A percentile compares a stretch with the other conserved stretches of the same genome.
Conservation (phyloP, 2,797 vertebrate species). For the Tragopan temminckii region DNA sequence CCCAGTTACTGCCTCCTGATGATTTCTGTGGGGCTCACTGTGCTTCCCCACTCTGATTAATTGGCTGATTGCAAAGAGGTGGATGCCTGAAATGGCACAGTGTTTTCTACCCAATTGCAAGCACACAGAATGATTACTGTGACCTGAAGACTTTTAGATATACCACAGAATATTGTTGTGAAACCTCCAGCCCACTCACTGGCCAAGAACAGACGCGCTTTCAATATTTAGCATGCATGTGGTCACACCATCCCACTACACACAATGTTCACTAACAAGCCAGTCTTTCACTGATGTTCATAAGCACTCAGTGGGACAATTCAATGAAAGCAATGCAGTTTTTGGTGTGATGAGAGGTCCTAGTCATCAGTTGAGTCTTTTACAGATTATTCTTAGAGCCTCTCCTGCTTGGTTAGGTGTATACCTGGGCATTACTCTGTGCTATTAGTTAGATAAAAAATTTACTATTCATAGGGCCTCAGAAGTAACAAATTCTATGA, state of each 20-base stretch:
- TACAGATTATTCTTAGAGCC: not conserved
- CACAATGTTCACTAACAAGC: not conserved
- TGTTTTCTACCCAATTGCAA: not conserved
- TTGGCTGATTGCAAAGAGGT: not conserved
- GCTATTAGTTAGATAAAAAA: not conserved
- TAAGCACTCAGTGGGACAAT: not conserved
- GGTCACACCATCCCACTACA: not conserved
- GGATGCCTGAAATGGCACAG: not conserved
- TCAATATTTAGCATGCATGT: rapidly evolving
- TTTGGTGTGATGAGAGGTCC: not conserved
- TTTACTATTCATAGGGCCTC: not conserved
- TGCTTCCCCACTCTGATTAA: not conserved
- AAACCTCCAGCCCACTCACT: not conserved
- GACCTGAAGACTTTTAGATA: not conserved
- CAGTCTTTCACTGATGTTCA: not conserved
- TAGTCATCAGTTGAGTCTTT: not conserved
- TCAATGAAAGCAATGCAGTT: not conserved
- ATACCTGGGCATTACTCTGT: not conserved
- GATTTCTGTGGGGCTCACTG: not conserved
- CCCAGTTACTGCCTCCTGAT: not conserved
- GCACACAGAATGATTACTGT: not conserved
- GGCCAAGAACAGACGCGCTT: not conserved
- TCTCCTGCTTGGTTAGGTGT: not conserved
- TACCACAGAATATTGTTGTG: not conserved
- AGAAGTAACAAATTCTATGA: not conserved